These are phyloP conservation scores for Pomacea canaliculata DNA, from an alignment of 2,888 invertebrate species.

Conservation along the genomic window DNA sequence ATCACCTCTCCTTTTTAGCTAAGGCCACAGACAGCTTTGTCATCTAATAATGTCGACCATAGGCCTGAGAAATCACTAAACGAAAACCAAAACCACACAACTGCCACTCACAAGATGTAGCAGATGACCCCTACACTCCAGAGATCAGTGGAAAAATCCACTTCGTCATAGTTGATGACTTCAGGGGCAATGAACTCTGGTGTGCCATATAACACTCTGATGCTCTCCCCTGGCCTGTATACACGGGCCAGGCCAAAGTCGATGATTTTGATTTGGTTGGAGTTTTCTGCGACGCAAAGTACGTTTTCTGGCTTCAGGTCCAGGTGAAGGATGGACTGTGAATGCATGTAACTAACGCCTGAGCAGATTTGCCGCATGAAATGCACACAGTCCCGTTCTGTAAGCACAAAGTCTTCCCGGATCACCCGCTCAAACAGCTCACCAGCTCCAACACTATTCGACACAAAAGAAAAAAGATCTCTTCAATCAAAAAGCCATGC, in stretches of 20 bases:
- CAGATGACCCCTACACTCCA: slow-evolving; percentile 70
- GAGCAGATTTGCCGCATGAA: slow-evolving; percentile 98
- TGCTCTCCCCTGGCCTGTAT: slow-evolving; percentile 90
- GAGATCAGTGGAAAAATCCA: slow-evolving; percentile 66
- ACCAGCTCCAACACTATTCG: slow-evolving; percentile 91
- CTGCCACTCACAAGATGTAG: slow-evolving; percentile 66
- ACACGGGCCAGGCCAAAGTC: slow-evolving; percentile 97
- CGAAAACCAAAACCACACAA: too few relatives aligned
- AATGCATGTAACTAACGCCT: slow-evolving; percentile 96
- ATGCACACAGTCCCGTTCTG: slow-evolving; percentile 94
- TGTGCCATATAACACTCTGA: slow-evolving; percentile 72
- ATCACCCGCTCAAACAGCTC: slow-evolving; percentile 98
- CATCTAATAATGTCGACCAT: too few relatives aligned
- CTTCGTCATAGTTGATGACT: slow-evolving; percentile 68
- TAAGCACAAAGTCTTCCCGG: slow-evolving; percentile 96
- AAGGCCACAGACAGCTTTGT: too few relatives aligned
- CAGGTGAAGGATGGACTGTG: slow-evolving; percentile 93
- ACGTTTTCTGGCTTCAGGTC: slow-evolving; percentile 99
- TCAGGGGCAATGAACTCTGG: slow-evolving; percentile 71
- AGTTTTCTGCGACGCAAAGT: slow-evolving; percentile 92
- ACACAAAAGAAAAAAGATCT: background rate
- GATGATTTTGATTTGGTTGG: slow-evolving; percentile 97
- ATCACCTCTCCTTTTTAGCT: too few relatives aligned
- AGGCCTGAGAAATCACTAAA: too few relatives aligned
- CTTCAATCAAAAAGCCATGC: too few relatives aligned